phyloP scores from a whole-genome alignment of 2,888 invertebrate genomes.

The Eudemis profundana region DNA sequence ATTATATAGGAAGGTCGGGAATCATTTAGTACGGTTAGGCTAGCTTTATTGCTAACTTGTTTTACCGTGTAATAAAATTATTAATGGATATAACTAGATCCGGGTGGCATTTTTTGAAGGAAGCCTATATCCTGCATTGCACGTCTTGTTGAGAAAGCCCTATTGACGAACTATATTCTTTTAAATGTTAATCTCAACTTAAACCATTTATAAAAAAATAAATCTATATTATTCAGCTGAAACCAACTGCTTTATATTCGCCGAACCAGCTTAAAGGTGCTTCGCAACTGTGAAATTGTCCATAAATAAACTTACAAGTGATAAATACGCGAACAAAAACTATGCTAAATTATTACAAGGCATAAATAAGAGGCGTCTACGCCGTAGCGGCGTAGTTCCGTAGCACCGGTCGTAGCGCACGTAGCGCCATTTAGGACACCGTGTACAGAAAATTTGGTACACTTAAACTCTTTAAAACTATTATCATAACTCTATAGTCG shows the following conservation, averaged over 20 bases:
- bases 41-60: neutral
- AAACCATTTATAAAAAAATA: no score
- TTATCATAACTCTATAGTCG: constrained; percentile 79
- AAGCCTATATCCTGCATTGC: no score
- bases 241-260: constrained; percentile 11
- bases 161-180: no score
- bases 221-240: neutral
- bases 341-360: constrained; percentile 68
- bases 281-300: constrained; percentile 35
- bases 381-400: constrained; percentile 54
- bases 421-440: constrained; percentile 64
- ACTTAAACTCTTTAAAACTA: constrained; percentile 80
- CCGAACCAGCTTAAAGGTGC: constrained; percentile 33
- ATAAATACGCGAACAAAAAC: constrained; percentile 65
- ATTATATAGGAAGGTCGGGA: neutral
- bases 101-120: no score
- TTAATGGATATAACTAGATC: no score
- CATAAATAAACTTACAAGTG: constrained; percentile 47
- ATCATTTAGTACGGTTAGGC: neutral
- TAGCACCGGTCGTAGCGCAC: constrained; percentile 56
- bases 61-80: neutral
- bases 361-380: constrained; percentile 74
- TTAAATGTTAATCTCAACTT: no score
- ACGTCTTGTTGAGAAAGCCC: no score
- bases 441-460: constrained; percentile 71